These are phyloP conservation scores for Stictocephala bisonia DNA, from an alignment of 2,888 invertebrate genomes.

Conservation along the genomic window DNA sequence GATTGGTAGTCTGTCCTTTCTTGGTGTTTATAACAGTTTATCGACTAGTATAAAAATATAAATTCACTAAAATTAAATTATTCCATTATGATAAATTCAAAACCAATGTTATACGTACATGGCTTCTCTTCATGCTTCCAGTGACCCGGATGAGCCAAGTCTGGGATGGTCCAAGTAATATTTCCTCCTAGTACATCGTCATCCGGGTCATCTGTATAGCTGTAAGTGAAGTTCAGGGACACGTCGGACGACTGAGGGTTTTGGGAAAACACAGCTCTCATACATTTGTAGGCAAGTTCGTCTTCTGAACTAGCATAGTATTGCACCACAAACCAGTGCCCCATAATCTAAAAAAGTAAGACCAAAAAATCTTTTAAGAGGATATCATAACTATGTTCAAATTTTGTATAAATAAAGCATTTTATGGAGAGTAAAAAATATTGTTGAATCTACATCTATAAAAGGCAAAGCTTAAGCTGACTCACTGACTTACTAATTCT, in stretches of 20 bases:
- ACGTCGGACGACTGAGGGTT: conserved; percentile 62
- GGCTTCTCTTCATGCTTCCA: conserved; percentile 89
- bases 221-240: conserved; percentile 87
- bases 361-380: no score
- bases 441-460: no score
- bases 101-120: conserved; percentile 73
- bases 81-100: no score
- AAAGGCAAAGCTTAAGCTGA: no score
- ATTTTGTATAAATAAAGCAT: no score
- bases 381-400: no score
- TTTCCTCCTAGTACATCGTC: conserved; percentile 84
- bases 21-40: no score
- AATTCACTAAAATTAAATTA: no score
- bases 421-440: no score
- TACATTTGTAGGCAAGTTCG: conserved; percentile 85
- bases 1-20: no score
- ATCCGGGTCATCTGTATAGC: conserved; percentile 85
- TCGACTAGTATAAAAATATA: no score
- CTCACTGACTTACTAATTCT: no score
- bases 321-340: conserved; percentile 87
- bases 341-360: conserved; percentile 79
- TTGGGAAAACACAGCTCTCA: conserved; percentile 79
- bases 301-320: conserved; percentile 92
- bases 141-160: conserved; percentile 79
- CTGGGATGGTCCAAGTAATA: conserved; percentile 87